Conservation (phyloP, 2,797 vertebrate genomes). For the Microctenopoma steveboyesi region DNA sequence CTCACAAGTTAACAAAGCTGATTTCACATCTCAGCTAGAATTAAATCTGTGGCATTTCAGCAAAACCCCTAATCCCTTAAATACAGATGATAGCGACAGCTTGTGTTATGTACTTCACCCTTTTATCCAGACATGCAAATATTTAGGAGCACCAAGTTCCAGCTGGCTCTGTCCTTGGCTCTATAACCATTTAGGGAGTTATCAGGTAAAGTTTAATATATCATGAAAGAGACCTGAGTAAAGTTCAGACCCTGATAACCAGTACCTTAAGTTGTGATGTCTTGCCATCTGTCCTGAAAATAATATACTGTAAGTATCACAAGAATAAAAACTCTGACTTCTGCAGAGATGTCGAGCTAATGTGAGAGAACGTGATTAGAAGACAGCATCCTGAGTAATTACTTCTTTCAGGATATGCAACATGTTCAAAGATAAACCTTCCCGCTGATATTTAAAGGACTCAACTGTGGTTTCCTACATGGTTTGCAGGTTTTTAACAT, state of each 20-base stretch:
- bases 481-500: neutral
- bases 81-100: conserved; percentile 9
- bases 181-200: conserved; percentile 1
- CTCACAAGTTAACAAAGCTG: conserved; percentile 8
- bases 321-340: conserved; percentile 23
- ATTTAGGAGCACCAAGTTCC: conserved; percentile 5
- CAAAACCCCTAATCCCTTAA: conserved; percentile 19
- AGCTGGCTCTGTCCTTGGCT: neutral
- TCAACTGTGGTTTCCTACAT: neutral
- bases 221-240: conserved; percentile 17
- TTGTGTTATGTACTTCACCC: conserved; percentile 5
- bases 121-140: conserved; percentile 2
- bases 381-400: conserved; percentile 16
- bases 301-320: conserved; percentile 21
- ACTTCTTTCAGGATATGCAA: conserved; percentile 20
- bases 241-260: neutral
- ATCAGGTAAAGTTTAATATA: conserved; percentile 1
- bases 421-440: conserved; percentile 7
- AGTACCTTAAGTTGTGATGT: conserved; percentile 32
- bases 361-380: conserved; percentile 23
- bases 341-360: conserved; percentile 27
- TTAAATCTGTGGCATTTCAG: conserved; percentile 33
- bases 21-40: conserved; percentile 12
- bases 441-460: neutral
- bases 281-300: conserved; percentile 15